Evolutionary conservation across 2,888 invertebrate species (phyloP).

Genomic region (Parapristionchus giblindavisi): DNA sequence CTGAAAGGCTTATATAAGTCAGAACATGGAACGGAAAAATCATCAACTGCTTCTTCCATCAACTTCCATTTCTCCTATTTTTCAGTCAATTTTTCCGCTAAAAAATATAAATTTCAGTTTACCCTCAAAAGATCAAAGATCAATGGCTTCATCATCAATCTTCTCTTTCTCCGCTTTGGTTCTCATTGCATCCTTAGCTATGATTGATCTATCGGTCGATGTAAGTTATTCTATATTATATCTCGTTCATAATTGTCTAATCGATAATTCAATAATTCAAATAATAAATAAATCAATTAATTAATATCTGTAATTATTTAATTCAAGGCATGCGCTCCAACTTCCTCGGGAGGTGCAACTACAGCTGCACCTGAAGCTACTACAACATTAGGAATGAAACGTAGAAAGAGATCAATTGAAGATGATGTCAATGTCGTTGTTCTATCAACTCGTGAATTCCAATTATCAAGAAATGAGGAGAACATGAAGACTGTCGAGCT

Average conservation of each 20-base stretch:
- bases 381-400: too few relatives aligned
- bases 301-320: too few relatives aligned
- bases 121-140: too few relatives aligned
- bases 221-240: background rate
- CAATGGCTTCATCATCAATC: background rate
- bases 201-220: conserved; percentile 9
- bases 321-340: conserved; percentile 10
- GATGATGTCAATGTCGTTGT: conserved; percentile 31
- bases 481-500: conserved; percentile 28
- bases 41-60: too few relatives aligned
- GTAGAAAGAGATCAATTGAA: background rate
- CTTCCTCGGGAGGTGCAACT: too few relatives aligned
- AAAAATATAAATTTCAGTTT: too few relatives aligned
- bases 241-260: background rate
- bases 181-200: background rate
- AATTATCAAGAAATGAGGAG: background rate
- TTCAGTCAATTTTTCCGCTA: too few relatives aligned
- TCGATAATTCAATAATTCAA: too few relatives aligned
- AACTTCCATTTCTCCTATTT: background rate
- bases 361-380: background rate
- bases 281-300: too few relatives aligned
- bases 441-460: conserved; percentile 1
- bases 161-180: background rate
- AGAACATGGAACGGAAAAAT: too few relatives aligned
- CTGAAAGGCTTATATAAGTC: too few relatives aligned